Base-by-base conservation (phyloP, 2,888 invertebrate species). In the Spisula subtruncata region DNA sequence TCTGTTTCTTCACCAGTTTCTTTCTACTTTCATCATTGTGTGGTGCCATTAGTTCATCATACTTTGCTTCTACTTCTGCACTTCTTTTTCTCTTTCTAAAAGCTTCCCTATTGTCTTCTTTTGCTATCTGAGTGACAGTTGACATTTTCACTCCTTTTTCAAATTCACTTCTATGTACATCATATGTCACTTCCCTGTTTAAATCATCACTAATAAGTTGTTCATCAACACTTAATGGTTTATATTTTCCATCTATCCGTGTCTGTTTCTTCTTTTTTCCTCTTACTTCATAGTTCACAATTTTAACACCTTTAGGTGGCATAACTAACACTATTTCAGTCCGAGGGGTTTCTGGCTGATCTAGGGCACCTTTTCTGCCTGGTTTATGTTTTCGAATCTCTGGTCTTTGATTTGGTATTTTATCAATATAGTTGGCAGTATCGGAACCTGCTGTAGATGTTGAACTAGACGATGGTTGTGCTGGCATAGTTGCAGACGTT, bases 1-100 rank as follows among this genome's bases (percentile, higher is more conserved):
- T 92, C 0, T 94, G 94, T 81, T 94, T 95, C 81, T 93, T 93
- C 0, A 92, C 54, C 18, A 91, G 87, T n/a, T 54, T 75, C 25
- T 85, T 32, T 25, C 79, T 56, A 8, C 25, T 75, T n/a, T 29
- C 25, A 66, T 90, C 54, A 46, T 85, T n/a, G 29, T 83, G 48
- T 80, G 32, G 1, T 16, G 29, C 60, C 46, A 71, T n/a, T 75
- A 87, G 46, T 85, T 84, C 32, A 60, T 56, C 60, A 87, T 89
- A 54, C 71, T 51, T 80, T 25, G 12, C 79, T 35, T 56, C 86
- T 29, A 18, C 48, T 75, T 75, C 75, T 1, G 51, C 32, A 18
- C 29, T 48, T 29, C 14, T 71, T 0, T 48, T 41, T 75, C 29
- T 75, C 20, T 25, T 71, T 71, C 75, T 46, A 12, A 66, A 25